Conservation (phyloP, 2,888 invertebrate species). For the Pyrgus malvae region DNA sequence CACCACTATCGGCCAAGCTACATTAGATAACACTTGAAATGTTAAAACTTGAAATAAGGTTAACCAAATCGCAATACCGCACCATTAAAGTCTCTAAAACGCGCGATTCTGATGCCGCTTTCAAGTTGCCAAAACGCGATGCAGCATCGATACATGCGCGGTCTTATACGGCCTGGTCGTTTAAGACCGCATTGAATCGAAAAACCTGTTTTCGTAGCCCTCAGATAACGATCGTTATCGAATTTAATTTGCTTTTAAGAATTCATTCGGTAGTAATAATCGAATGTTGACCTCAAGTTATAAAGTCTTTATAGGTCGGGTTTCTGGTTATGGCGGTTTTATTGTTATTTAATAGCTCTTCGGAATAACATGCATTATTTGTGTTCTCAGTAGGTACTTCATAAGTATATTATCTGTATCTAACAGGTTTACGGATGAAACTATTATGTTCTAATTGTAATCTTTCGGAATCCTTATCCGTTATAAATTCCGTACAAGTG, state of each 20-base stretch:
- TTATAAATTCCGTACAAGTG: constrained; percentile 14
- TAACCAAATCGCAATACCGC: too few relatives aligned
- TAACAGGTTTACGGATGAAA: background rate
- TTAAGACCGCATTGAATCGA: constrained; percentile 21
- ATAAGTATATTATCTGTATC: background rate
- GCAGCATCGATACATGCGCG: too few relatives aligned
- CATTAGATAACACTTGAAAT: too few relatives aligned
- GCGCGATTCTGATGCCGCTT: too few relatives aligned
- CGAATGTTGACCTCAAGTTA: constrained; percentile 26
- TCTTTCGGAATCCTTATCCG: background rate
- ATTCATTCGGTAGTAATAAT: constrained; percentile 23
- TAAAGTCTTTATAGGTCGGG: constrained; percentile 21
- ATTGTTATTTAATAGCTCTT: constrained; percentile 12
- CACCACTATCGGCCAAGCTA: constrained; percentile 24
- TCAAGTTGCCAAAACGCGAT: too few relatives aligned
- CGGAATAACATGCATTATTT: background rate
- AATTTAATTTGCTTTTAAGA: constrained; percentile 23
- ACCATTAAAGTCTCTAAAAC: too few relatives aligned
- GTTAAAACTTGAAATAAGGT: too few relatives aligned
- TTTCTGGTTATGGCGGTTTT: constrained; percentile 21
- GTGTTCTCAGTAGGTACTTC: background rate
- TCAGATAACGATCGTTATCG: constrained; percentile 21
- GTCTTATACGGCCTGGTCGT: too few relatives aligned
- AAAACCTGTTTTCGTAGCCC: constrained; percentile 29
- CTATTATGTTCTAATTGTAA: background rate